These are phyloP conservation scores for Ctenodactylus gundi DNA, from an alignment of 2,113 vertebrate genomes.

Conservation along the genomic window DNA sequence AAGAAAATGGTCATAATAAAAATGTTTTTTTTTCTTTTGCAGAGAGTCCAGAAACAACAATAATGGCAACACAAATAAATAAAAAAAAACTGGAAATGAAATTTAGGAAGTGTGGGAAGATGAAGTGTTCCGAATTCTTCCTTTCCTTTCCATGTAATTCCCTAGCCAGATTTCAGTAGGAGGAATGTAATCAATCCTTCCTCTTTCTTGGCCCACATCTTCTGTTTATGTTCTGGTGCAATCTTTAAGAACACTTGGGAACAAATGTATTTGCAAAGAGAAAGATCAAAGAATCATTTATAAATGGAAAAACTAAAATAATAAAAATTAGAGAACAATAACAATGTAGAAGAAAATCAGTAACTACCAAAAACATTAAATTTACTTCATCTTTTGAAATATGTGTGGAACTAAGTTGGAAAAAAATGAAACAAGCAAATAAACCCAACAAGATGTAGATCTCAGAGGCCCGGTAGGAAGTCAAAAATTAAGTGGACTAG, in stretches of 20 bases:
- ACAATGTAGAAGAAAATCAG: conserved; percentile 3
- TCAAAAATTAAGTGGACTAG: background rate
- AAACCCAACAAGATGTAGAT: background rate
- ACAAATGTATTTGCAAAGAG: background rate
- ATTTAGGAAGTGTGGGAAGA: conserved; percentile 15
- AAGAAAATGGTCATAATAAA: conserved; percentile 28
- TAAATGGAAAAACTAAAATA: background rate
- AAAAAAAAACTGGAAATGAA: background rate
- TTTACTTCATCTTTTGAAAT: conserved; percentile 38
- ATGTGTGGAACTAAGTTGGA: background rate
- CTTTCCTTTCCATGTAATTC: background rate
- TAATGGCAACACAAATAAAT: background rate
- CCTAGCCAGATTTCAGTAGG: background rate
- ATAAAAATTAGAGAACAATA: conserved; percentile 3
- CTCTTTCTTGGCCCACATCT: background rate
- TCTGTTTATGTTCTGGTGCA: background rate
- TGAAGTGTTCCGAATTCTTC: background rate
- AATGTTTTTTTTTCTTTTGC: background rate
- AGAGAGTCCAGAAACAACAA: background rate
- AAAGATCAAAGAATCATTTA: background rate
- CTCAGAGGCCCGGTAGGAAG: background rate
- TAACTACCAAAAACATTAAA: conserved; percentile 13
- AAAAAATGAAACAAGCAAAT: background rate
- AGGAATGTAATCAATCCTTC: background rate
- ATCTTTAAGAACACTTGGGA: background rate